Base-by-base conservation (phyloP, 2,113 vertebrate species). In the Reinhardtius hippoglossoides region DNA sequence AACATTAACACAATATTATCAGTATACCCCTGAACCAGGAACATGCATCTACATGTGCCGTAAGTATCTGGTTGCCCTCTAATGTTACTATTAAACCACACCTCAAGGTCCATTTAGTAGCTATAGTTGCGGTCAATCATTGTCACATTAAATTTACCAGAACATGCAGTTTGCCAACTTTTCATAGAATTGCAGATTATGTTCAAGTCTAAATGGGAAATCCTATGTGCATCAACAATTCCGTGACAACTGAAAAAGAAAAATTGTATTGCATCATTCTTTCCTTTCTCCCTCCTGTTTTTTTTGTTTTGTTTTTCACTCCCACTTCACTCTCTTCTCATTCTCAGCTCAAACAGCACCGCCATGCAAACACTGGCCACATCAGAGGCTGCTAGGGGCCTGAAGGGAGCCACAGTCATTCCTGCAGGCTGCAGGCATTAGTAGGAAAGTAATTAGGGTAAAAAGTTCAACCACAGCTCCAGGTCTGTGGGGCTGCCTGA, bases 401-500 rank as follows among this genome's bases (percentile, higher is more conserved):
- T 88, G 93, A 92, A 96, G 95, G 95, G 93, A 91, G 87, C 92
- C 96, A 95, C 96, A 96, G 96, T 97, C 94, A 97, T 97, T 97
- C 95, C 93, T 94, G 95, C 95, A 95, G 88, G 95, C 96, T 95
- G 94, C 93, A 94, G 95, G 95, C 97, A 97, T 97, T 96, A 97
- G 95, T 80, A 92, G 94, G 93, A 96, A 96, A 95, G 94, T 97
- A 97, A 98, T 97, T 95, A 98, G 96, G 96, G 97, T 98, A 97
- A 98, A 98, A 97, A 97, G 96, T 98, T 98, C 96, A 98, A 94
- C 96, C 95, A 85, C 95, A 96, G 94, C 77, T 95, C 93, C 89
- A 92, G 89, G 94, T 94, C 95, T 95, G 92, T 94, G 92, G 93
- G 89, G 82, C 93, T 95, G 95, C 95, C 95, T 96, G 94, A 96